Percentiles rank a stretch among this genome's conserved stretches.
Conservation (phyloP, 1,140 invertebrate genomes). For the Dendroctonus valens region DNA sequence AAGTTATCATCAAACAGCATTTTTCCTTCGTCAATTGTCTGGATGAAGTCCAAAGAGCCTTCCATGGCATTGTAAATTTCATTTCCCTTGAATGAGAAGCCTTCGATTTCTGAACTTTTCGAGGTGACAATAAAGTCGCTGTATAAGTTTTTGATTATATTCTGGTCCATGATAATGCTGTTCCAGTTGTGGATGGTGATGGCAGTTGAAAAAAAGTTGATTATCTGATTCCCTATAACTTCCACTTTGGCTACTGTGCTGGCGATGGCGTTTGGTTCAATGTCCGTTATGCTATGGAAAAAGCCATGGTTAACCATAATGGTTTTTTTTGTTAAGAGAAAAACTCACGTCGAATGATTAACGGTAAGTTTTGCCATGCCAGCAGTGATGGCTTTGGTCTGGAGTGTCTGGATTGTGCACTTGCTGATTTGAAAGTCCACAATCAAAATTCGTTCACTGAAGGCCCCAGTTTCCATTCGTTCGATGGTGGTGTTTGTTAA, state of each 20-base stretch:
- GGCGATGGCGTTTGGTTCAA: slow-evolving; percentile 62
- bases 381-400: slow-evolving; percentile 61
- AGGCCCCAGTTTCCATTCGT: slow-evolving; percentile 61
- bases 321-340: neutral
- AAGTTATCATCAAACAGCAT: slow-evolving; percentile 61
- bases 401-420: slow-evolving; percentile 58
- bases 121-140: slow-evolving; percentile 55
- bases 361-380: slow-evolving; percentile 65
- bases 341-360: slow-evolving; percentile 62
- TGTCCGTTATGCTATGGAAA: slow-evolving; percentile 57
- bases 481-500: slow-evolving; percentile 62
- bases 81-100: slow-evolving; percentile 63
- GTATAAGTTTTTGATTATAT: slow-evolving; percentile 60
- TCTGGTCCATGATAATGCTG: slow-evolving; percentile 60
- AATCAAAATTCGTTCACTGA: slow-evolving; percentile 63
- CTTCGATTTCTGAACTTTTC: slow-evolving; percentile 46
- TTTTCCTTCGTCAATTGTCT: slow-evolving; percentile 54
- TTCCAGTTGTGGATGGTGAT: slow-evolving; percentile 64
- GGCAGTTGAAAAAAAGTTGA: slow-evolving; percentile 55
- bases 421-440: slow-evolving; percentile 60
- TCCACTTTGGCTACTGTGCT: slow-evolving; percentile 60
- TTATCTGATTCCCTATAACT: slow-evolving; percentile 63
- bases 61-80: slow-evolving; percentile 56
- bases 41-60: slow-evolving; percentile 58
- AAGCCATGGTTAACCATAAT: neutral